A percentile compares a stretch with the other conserved stretches of the same genome.
Conservation (phyloP, 30 jellyfish, hydroid and myxozoan genomes). For the Catostylus mosaicus region DNA sequence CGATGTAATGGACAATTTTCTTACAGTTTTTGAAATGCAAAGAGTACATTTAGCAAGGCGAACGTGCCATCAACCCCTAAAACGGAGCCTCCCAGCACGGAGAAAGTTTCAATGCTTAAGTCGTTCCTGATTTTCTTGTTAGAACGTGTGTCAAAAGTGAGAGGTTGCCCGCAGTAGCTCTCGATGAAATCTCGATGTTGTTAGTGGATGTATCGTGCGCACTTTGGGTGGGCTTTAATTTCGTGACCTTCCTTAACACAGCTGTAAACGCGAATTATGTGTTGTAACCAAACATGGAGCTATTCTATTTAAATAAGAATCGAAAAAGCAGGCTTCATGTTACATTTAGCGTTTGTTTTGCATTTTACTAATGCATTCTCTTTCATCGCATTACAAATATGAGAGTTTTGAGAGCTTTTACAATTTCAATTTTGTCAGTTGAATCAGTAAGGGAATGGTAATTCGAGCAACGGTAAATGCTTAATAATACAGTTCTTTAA, state of each 20-base stretch:
- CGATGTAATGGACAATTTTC: too few relatives aligned
- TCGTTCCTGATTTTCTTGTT: too few relatives aligned
- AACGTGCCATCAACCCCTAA: too few relatives aligned
- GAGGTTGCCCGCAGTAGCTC: background rate
- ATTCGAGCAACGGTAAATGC: too few relatives aligned
- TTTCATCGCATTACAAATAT: background rate
- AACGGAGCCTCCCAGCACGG: too few relatives aligned
- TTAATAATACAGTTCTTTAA: too few relatives aligned
- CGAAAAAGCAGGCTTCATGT: background rate
- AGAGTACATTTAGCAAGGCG: too few relatives aligned
- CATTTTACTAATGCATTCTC: background rate
- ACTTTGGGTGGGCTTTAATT: slow-evolving; percentile 66
- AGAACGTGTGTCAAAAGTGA: too few relatives aligned
- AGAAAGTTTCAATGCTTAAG: too few relatives aligned
- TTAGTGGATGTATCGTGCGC: slow-evolving; percentile 27
- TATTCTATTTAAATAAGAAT: background rate
- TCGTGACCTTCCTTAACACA: slow-evolving; percentile 23
- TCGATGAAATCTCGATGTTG: background rate
- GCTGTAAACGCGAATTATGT: slow-evolving; percentile 18
- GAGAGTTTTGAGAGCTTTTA: background rate
- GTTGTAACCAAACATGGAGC: background rate
- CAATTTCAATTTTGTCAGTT: too few relatives aligned
- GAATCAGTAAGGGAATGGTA: too few relatives aligned
- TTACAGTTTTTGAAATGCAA: too few relatives aligned
- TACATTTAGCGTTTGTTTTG: background rate